A percentile compares a stretch with the other conserved stretches of the same genome.
These are phyloP conservation scores for Protonemura montana DNA, from an alignment of 2,888 invertebrate genomes.

Conservation along the genomic window DNA sequence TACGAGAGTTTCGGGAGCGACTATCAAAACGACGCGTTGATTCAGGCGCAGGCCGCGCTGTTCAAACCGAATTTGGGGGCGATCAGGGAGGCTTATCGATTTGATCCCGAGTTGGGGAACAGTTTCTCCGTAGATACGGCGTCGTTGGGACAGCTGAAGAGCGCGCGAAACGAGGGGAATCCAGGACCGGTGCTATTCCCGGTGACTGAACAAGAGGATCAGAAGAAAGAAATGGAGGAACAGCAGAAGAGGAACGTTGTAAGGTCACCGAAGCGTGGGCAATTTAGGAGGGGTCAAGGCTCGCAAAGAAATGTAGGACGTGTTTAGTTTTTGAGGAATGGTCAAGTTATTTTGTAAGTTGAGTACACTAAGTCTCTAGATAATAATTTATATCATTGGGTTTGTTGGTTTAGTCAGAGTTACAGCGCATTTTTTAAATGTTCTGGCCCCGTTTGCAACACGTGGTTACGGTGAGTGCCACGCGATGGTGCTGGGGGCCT, in stretches of 20 bases:
- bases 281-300: not conserved
- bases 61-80: slow-evolving; percentile 10
- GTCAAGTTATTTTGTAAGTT: too few relatives aligned
- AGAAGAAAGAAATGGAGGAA: not conserved
- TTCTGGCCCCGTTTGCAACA: too few relatives aligned
- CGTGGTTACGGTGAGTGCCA: too few relatives aligned
- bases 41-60: not conserved
- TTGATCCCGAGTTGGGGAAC: not conserved
- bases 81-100: not conserved
- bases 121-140: not conserved
- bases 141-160: not conserved
- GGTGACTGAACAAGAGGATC: not conserved
- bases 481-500: too few relatives aligned
- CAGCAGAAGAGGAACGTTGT: not conserved
- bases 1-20: not conserved
- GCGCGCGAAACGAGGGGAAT: not conserved
- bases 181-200: slow-evolving; percentile 20
- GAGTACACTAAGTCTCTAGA: too few relatives aligned
- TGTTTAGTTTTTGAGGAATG: too few relatives aligned
- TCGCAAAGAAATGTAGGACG: not conserved
- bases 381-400: too few relatives aligned
- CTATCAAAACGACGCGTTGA: not conserved
- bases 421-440: too few relatives aligned
- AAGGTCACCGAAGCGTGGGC: not conserved
- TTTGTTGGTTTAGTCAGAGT: too few relatives aligned